Conservation (phyloP, 2,113 vertebrate species). For the Cnemophilus loriae region DNA sequence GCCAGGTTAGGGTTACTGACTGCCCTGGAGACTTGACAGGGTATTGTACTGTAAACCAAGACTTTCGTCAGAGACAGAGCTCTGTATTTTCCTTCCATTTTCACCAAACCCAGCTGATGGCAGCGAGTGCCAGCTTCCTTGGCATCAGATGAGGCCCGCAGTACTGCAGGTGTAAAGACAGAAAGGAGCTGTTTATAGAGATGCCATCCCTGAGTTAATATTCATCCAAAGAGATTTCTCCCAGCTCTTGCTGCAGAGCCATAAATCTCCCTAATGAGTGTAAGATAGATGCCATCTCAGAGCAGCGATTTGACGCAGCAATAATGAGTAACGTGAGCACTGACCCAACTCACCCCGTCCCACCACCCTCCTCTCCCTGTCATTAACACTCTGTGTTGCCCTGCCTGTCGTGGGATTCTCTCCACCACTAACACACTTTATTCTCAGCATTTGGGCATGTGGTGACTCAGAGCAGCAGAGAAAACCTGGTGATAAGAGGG, state of each 20-base stretch:
- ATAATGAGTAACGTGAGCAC: background rate
- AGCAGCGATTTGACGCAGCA: background rate
- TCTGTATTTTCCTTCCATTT: background rate
- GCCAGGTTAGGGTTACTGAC: background rate
- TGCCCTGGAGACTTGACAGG: background rate
- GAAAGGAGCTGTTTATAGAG: background rate
- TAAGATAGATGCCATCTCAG: background rate
- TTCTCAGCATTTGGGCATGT: slow-evolving; percentile 11
- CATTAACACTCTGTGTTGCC: background rate
- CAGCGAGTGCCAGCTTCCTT: background rate
- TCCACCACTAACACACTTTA: slow-evolving; percentile 5
- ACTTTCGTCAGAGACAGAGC: background rate
- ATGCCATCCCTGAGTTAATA: background rate
- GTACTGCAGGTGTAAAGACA: background rate
- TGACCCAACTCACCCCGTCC: slow-evolving; percentile 6
- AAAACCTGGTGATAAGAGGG: slow-evolving; percentile 21
- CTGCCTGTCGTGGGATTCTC: background rate
- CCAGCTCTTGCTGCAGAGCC: background rate
- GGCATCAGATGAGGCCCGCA: background rate
- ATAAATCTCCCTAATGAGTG: background rate
- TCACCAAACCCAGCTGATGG: background rate
- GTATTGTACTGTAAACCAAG: background rate
- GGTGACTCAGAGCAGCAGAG: slow-evolving; percentile 20
- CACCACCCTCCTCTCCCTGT: background rate
- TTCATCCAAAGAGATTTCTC: background rate